A percentile compares a stretch with the other conserved stretches of the same genome.
These are phyloP conservation scores for Tamandua tetradactyla DNA, from an alignment of 2,797 vertebrate species.

Conservation along the genomic window DNA sequence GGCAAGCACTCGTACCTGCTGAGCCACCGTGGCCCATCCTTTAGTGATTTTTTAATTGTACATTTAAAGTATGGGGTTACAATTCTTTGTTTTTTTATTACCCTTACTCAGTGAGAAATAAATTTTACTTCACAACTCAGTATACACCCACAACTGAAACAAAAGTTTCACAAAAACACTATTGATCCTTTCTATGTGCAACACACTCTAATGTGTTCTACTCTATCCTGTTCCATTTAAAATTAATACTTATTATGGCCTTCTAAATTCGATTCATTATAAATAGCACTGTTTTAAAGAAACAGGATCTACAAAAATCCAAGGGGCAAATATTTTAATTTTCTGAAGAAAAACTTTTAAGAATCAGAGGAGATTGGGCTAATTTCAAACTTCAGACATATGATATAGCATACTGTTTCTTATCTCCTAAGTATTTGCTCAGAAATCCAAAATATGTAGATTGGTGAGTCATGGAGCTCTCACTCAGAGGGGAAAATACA, in stretches of 20 bases:
- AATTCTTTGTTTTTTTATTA: not conserved
- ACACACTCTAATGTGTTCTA: not conserved
- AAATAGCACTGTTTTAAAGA: slow-evolving; percentile 42
- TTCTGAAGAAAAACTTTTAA: slow-evolving; percentile 52
- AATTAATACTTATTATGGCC: slow-evolving; percentile 34
- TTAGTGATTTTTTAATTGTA: not conserved
- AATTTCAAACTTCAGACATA: not conserved
- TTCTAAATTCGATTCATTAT: slow-evolving; percentile 43
- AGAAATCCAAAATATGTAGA: slow-evolving; percentile 62
- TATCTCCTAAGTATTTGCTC: slow-evolving; percentile 65
- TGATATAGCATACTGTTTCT: not conserved
- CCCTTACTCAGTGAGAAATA: not conserved
- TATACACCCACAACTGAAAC: not conserved
- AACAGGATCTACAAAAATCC: slow-evolving; percentile 17
- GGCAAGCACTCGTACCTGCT: too few relatives aligned
- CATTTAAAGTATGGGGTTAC: not conserved
- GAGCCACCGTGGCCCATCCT: too few relatives aligned
- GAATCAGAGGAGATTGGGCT: slow-evolving; percentile 3
- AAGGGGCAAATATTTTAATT: slow-evolving; percentile 47
- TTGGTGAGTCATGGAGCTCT: slow-evolving; percentile 67
- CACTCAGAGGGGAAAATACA: slow-evolving; percentile 50
- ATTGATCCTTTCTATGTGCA: not conserved
- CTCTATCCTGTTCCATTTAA: slow-evolving; percentile 2
- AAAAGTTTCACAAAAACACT: not conserved
- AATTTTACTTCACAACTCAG: slow-evolving; percentile 22